These are phyloP conservation scores for Trissoscelio sp. DNA, from an alignment of 2,888 invertebrate genomes.

Conservation along the genomic window DNA sequence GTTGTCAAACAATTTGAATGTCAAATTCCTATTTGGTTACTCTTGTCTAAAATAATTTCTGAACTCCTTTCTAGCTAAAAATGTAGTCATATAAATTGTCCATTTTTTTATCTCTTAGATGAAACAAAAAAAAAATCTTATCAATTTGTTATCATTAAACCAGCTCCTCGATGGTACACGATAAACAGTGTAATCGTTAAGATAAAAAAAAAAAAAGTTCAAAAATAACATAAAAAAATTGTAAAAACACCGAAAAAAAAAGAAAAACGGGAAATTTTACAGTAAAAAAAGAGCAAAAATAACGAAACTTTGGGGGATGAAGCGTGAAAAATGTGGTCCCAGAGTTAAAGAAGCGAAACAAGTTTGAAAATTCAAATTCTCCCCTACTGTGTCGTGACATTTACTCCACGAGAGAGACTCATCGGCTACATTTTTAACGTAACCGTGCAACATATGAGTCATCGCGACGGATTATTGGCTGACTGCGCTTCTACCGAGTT, in stretches of 20 bases:
- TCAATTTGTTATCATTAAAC: not conserved
- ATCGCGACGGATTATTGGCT: constrained; percentile 69
- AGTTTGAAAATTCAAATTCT: not conserved
- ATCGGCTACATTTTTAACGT: constrained; percentile 67
- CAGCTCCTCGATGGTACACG: not conserved
- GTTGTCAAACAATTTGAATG: not conserved
- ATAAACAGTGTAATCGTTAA: not conserved
- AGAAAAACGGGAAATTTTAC: no score
- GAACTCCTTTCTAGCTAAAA: no score
- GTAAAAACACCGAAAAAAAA: no score
- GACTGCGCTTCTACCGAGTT: constrained; percentile 67
- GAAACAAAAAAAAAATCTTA: not conserved
- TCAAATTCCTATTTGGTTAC: no score
- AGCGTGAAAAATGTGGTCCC: not conserved
- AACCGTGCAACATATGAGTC: constrained; percentile 67
- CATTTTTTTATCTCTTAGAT: no score
- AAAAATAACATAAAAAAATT: no score
- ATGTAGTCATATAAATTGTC: no score
- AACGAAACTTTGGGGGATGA: no score
- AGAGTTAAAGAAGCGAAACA: not conserved
- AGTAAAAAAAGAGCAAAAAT: no score
- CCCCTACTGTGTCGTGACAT: constrained; percentile 50
- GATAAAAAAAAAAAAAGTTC: not conserved
- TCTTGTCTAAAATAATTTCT: no score
- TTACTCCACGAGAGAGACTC: constrained; percentile 62